Percentiles rank a stretch among this genome's conserved stretches.
These are phyloP conservation scores for Centropus bengalensis DNA, from an alignment of 2,113 vertebrate species.

Conservation along the genomic window DNA sequence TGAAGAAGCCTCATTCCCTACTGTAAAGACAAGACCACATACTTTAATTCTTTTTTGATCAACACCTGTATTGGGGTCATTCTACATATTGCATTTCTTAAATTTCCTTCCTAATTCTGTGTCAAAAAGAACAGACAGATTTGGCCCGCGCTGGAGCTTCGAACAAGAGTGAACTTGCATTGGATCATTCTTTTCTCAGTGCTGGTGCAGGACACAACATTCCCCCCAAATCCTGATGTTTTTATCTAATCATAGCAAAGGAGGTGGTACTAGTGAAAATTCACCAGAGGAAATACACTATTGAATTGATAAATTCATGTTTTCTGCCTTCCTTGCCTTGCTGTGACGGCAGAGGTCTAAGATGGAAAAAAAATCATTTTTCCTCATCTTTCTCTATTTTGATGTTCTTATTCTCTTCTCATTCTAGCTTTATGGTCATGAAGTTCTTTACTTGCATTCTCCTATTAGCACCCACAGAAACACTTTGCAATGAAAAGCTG, in stretches of 20 bases:
- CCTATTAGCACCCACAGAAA: background rate
- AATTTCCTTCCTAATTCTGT: background rate
- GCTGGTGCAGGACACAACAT: background rate
- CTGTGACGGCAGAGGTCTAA: slow-evolving; percentile 1
- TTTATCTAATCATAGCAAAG: background rate
- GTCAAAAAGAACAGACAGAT: background rate
- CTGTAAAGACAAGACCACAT: background rate
- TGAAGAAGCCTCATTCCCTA: background rate
- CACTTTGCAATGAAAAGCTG: background rate
- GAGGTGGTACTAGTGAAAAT: background rate
- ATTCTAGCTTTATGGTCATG: background rate
- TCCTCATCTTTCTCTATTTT: background rate
- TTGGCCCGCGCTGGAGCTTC: background rate
- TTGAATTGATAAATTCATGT: slow-evolving; percentile 15
- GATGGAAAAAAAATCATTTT: background rate
- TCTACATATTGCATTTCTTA: background rate
- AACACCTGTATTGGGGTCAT: background rate
- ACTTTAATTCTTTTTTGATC: background rate
- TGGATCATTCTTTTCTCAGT: background rate
- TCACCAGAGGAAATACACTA: background rate
- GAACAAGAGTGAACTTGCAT: background rate
- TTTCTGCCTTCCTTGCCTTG: background rate
- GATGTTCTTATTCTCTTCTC: background rate
- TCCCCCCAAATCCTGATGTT: background rate
- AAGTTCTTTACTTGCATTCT: background rate